A percentile compares a stretch with the other conserved stretches of the same genome.
Conservation (phyloP, 2,797 vertebrate genomes). For the Arvicola amphibius region DNA sequence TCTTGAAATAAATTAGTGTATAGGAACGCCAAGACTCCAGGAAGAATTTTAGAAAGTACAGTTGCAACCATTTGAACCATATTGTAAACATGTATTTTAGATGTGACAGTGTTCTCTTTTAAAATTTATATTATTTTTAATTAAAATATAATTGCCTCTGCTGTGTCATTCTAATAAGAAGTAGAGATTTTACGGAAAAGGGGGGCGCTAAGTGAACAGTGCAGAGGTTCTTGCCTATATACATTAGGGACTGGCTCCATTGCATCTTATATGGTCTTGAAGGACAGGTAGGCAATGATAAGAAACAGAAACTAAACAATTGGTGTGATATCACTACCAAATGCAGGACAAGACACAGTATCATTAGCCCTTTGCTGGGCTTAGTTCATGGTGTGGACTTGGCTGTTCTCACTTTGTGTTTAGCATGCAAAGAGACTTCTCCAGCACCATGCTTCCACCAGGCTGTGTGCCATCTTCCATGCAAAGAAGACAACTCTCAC, state of each 20-base stretch:
- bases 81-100: neutral
- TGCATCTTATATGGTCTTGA: neutral
- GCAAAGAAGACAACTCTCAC: neutral
- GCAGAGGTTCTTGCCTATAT: neutral
- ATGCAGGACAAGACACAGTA: conserved; percentile 81
- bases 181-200: neutral
- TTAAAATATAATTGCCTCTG: neutral
- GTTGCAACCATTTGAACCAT: neutral
- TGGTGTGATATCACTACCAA: conserved; percentile 78
- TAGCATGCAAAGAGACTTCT: conserved; percentile 68
- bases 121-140: neutral
- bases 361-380: conserved; percentile 84
- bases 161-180: neutral
- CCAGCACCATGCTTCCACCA: conserved; percentile 17
- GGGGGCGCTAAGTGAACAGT: neutral
- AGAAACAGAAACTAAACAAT: neutral
- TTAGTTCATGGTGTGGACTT: conserved; percentile 67
- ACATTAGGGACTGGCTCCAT: neutral
- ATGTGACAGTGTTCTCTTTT: neutral
- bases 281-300: neutral
- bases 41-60: neutral
- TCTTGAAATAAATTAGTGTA: conserved; percentile 22
- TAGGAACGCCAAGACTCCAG: neutral
- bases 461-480: neutral
- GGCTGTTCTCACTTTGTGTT: conserved; percentile 82